Base-by-base conservation (phyloP, 2,113 vertebrate species). In the Erpornis zantholeuca region DNA sequence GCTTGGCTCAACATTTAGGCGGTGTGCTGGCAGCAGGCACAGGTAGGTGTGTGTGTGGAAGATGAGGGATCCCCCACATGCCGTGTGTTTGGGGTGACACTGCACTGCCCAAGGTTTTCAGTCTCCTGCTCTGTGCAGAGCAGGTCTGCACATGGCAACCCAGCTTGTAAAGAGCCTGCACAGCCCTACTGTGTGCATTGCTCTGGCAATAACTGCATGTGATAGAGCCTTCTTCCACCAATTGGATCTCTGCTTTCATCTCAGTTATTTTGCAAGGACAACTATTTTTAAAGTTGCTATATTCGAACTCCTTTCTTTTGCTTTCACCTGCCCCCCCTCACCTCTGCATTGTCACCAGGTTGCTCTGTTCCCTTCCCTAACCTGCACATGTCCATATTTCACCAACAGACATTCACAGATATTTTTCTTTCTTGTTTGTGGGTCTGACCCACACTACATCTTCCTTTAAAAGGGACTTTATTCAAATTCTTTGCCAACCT, bases 211-310 rank as follows among this genome's bases (percentile, higher is more conserved):
- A 96, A 96, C 83, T 4, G n/a, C 56, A 75, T 97, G 87, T 90
- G 94, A 95, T 91, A 61, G 86, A 16, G 1, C 19, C 78, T 82
- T 94, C 91, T 90, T 95, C 76, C 88, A 81, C 92, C 88, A 95
- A 42, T 36, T 80, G 93, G 66, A 91, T 94, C 63, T 65, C 70
- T 61, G 70, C 66, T 94, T 94, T 89, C 53, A 79, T 87, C 88
- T 91, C 92, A 65, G 53, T 82, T 92, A 65, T 95, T 94, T 94
- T 82, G 50, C 83, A 93, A 95, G 86, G 94, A 29, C 92, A 94
- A 93, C 91, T 92, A 96, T 97, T 94, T 96, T 95, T 96, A 85
- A 95, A 86, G 56, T 77, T 90, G 75, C 92, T 96, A 92, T 95
- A 95, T 96, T 95, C 89, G 89, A 93, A 79, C 45, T 76, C 80